These are phyloP conservation scores for Crotophaga sulcirostris DNA, from an alignment of 2,113 vertebrate species.

Conservation along the genomic window DNA sequence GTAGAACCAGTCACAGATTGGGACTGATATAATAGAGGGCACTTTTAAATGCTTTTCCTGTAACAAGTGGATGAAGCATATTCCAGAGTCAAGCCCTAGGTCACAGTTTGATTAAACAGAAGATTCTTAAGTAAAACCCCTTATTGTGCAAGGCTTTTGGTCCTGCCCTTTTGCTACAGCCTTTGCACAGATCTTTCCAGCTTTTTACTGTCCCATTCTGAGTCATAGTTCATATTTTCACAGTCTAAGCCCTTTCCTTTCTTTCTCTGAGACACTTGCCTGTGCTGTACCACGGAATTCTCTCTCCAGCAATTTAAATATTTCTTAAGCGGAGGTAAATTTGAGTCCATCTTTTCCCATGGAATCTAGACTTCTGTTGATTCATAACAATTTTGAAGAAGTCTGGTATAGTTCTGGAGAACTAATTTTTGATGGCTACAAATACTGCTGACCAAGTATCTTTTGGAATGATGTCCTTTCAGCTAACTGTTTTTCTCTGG, in stretches of 20 bases:
- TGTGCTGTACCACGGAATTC: background rate
- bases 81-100: background rate
- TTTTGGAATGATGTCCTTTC: background rate
- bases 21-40: background rate
- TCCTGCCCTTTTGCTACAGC: background rate
- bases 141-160: background rate
- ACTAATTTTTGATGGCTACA: background rate
- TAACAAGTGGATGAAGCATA: background rate
- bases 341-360: background rate
- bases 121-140: background rate
- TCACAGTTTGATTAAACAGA: rapidly evolving
- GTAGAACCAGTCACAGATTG: background rate
- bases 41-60: background rate
- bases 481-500: background rate
- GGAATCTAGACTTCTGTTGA: background rate
- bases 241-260: background rate
- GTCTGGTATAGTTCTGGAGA: background rate
- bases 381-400: background rate
- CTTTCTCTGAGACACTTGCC: background rate
- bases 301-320: background rate
- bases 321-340: background rate
- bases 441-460: background rate
- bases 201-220: background rate
- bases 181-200: background rate
- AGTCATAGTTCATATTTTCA: background rate